Evolutionary conservation across 2,888 invertebrate species (phyloP).

Genomic region (Sthenelais limicola): DNA sequence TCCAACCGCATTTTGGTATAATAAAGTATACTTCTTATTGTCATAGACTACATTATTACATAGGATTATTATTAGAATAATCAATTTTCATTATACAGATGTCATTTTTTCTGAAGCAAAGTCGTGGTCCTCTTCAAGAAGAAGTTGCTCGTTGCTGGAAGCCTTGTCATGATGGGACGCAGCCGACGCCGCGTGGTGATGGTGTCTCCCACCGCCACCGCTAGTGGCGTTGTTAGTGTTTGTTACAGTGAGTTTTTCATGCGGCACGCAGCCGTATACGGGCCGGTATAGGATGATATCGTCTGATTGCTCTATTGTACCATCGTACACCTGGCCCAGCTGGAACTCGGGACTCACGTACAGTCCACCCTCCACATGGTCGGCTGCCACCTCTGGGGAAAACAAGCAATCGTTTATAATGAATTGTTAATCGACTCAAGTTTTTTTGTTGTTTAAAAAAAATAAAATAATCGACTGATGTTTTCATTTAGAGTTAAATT

Average conservation of each 20-base stretch:
- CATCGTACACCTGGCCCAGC: slow-evolving; percentile 84
- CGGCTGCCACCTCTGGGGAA: slow-evolving; percentile 80
- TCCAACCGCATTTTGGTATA: too few relatives aligned
- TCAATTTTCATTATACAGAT: slow-evolving; percentile 41
- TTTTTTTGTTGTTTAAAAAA: too few relatives aligned
- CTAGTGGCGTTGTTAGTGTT: slow-evolving; percentile 41
- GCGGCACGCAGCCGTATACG: slow-evolving; percentile 68
- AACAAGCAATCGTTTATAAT: too few relatives aligned
- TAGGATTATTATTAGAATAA: too few relatives aligned
- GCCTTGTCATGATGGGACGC: slow-evolving; percentile 12
- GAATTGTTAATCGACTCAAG: too few relatives aligned
- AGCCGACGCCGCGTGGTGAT: slow-evolving; percentile 3
- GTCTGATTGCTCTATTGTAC: slow-evolving; percentile 75
- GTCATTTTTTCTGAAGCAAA: slow-evolving; percentile 37
- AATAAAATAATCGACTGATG: too few relatives aligned
- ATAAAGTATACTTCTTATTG: too few relatives aligned
- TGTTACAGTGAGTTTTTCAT: slow-evolving; percentile 52
- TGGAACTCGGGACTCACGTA: slow-evolving; percentile 85
- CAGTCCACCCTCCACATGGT: slow-evolving; percentile 84
- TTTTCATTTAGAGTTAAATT: too few relatives aligned
- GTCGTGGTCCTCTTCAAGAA: slow-evolving; percentile 21
- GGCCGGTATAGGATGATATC: slow-evolving; percentile 78
- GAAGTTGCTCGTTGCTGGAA: slow-evolving; percentile 29
- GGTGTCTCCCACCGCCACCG: not conserved
- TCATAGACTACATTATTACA: too few relatives aligned